These are phyloP conservation scores for Polypterus bichir DNA, from an alignment of 2,113 vertebrate species.

Conservation along the genomic window DNA sequence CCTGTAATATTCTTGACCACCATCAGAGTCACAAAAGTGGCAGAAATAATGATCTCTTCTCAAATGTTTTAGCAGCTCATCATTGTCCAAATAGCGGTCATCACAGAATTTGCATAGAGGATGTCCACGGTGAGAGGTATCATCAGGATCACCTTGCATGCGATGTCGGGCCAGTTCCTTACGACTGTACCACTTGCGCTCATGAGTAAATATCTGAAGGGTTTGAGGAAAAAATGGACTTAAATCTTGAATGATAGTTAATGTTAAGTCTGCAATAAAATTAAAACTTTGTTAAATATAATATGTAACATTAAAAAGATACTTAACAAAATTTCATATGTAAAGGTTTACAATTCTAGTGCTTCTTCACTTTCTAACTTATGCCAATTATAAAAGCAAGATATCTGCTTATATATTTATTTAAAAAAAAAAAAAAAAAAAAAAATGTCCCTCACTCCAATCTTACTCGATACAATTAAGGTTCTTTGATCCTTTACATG, in stretches of 20 bases:
- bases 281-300: too few relatives aligned
- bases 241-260: background rate
- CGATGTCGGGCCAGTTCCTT: constrained; percentile 87
- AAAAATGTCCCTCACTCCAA: too few relatives aligned
- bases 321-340: too few relatives aligned
- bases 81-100: constrained; percentile 88
- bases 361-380: too few relatives aligned
- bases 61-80: constrained; percentile 87
- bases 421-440: too few relatives aligned
- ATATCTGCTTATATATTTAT: too few relatives aligned
- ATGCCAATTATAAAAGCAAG: too few relatives aligned
- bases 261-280: too few relatives aligned
- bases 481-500: too few relatives aligned
- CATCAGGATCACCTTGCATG: constrained; percentile 83
- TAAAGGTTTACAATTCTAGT: too few relatives aligned
- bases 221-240: background rate
- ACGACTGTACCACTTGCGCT: constrained; percentile 89
- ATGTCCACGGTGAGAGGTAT: constrained; percentile 89
- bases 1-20: constrained; percentile 96
- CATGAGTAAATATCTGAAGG: constrained; percentile 76
- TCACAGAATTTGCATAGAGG: constrained; percentile 96
- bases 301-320: too few relatives aligned
- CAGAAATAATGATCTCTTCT: constrained; percentile 92
- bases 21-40: constrained; percentile 91
- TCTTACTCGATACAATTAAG: too few relatives aligned